Base-by-base conservation (phyloP, 2,888 invertebrate genomes). In the Homarus gammarus region DNA sequence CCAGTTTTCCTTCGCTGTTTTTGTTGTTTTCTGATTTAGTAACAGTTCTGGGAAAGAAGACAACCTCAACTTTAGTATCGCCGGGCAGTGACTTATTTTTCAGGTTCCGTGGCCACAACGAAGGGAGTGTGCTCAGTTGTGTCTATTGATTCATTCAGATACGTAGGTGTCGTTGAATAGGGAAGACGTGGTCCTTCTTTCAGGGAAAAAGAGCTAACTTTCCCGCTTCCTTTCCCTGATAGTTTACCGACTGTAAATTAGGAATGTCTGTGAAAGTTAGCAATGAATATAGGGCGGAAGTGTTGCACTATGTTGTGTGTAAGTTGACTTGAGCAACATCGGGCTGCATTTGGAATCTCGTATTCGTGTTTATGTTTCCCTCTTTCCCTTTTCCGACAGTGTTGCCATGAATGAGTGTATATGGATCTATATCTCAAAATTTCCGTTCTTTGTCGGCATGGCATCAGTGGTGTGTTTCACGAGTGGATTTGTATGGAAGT, bases 121-220 rank as follows among this genome's bases (percentile, higher is more conserved):
- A 44, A 44, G 75, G 75, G 75, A 64, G 64, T 64, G 64, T 75
- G 44, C 49, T 81, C 81, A 81, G 61, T 81, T 49, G 81, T 87
- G 87, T 72, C 87, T 87, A 87, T 87, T 81, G 87, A 87, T 87
- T 87, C 87, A 87, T 87, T 87, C 87, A 87, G 87, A 87, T 56
- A 49, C 70, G 72, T 70, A 81, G 87, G 79, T 51, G 87, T 78
- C 87, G 72, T 36, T 40, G 81, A 70, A 49, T 68, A 61, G 87
- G 56, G 44, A 49, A 81, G 87, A 87, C 81, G 87, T 72, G 75
- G 77, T 49, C 33, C 38, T 70, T 83, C 73, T 38, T 40, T 73
- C 72, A 73, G n/a, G 75, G 44, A 5, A 40, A 44, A 75, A 49
- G 8, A 27, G 44, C 75, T 12, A 15, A n/a, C 49, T 15, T 40